Base-by-base conservation (phyloP, 2,113 vertebrate species). In the Lophochroa leadbeateri region DNA sequence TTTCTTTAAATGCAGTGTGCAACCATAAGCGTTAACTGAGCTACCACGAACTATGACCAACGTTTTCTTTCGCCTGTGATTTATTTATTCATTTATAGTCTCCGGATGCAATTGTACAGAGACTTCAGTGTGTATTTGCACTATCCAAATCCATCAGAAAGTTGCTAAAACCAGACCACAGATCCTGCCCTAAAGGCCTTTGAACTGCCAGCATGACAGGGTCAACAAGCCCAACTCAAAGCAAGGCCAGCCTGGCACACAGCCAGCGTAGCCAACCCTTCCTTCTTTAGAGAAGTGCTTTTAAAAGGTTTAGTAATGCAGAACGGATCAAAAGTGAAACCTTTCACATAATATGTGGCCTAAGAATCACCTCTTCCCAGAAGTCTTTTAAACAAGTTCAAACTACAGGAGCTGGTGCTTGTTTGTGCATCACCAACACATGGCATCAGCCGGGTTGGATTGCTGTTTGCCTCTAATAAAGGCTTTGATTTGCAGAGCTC, bases 161-260 rank as follows among this genome's bases (percentile, higher is more conserved):
- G 83, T 41, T 84, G 86, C 83, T 96, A 96, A 90, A 97, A 92
- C 43, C 82, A 88, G 75, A 92, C 53, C 69, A 67, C 74, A 81
- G 69, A 83, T 88, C 68, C 71, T 86, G 86, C 88, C 83, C 86
- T 52, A 46, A 60, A 86, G 74, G 83, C 80, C 78, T 86, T 5
- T 90, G 72, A 78, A 88, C 68, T 5, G 17, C 33, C 50, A 88
- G 79, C 43, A n/a, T 2, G 53, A 89, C 29, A 41, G 93, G 93
- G 92, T 95, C 95, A 96, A 88, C 64, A 84, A 91, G 64, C 2
- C n/a, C 75, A 60, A 41, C 11, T 71, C 49, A 44, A 60, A 85
- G 44, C 46, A 74, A 12, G 3, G 18, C 44, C 82, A 77, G 86
- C 31, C 86, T 6, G 50, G 82, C 80, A 44, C 35, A 3, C 7